Evolutionary conservation across 2,113 vertebrate genomes (phyloP), one percentile per base, ranked within the genome.

Genomic region (Rhizomys pruinosus): DNA sequence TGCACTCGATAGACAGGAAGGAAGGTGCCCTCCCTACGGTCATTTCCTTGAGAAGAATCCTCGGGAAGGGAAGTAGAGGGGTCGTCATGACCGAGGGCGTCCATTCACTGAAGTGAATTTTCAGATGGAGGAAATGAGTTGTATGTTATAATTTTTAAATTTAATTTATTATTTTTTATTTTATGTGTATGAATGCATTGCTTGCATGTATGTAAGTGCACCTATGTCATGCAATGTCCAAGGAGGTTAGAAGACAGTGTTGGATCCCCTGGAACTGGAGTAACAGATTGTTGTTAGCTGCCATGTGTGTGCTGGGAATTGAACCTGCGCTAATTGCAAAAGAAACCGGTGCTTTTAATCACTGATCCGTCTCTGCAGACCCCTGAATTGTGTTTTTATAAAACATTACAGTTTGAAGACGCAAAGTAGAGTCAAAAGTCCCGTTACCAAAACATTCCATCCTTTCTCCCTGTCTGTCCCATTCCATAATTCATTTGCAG

Each of bases 21-120:
- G 77, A 76, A 20, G 23, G 7, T 34, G 22, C 4, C 66, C 8
- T 8, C 1, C 29, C 4, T 22, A 39, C 15, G 61, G 5, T 64
- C 52, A 57, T 69, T 89, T 47, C 59, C 59, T 73, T 34, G 37
- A 22, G 22, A 92, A 69, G 25, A 69, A 63, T 47, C 15, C 73
- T 39, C 8, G 22, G 59, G 19, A 79, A 84, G 29, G n/a, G 47
- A 88, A 84, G 39, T 80, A 88, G 66, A 74, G 19, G 44, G 32
- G 32, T 7, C 5, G 23, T 23, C 23, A 34, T 39, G 37, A 61
- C 25, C 17, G 22, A 63, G 34, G 89, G 66, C 78, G 32, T 57
- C 71, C 73, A 39, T 13, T 61, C 57, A 7, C 25, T 82, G 47
- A 92, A 95, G 74, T 87, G 23, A 57, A 69, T 27, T 89, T 85